Evolutionary conservation across 2,888 invertebrate species (phyloP), one percentile per base, ranked within the genome.

Genomic region (Polydrusus pterygomalis): DNA sequence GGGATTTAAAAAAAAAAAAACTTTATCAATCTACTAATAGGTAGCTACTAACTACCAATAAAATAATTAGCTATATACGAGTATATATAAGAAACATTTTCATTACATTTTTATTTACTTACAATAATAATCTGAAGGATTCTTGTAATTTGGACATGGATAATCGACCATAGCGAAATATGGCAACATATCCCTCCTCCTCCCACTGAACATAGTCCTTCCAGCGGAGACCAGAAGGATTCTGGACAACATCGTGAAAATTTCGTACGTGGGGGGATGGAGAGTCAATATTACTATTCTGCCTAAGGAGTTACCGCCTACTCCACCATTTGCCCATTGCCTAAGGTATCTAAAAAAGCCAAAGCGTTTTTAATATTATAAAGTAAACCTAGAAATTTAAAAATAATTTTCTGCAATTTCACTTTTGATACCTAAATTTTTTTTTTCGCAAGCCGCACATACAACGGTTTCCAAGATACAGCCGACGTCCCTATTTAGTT

Each of bases 61-160:
- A n/a, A n/a, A n/a, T n/a, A n/a, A n/a, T n/a, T n/a, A n/a, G n/a
- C n/a, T n/a, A n/a, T n/a, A n/a, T n/a, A n/a, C n/a, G n/a, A n/a
- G n/a, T n/a, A n/a, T n/a, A n/a, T n/a, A n/a, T n/a, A n/a, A 15
- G 25, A 25, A 3, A 25, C 25, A 3, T 25, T 5, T 25, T 25
- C 25, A 3, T 5, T 25, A 25, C 1, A 25, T 3, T 25, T 1
- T 30, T 56, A 30, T 0, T 5, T 34, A 91, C 94, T 92, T 89
- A 96, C 96, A 90, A 86, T 98, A 98, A 87, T 98, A 98, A 89
- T 98, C 98, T 0, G 97, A 97, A 64, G 97, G 97, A 86, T 98
- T 98, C 88, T 98, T 98, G 87, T 95, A 97, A 0, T 97, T 95
- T 13, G 98, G 98, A 87, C 97, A 98, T 1, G 97, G 97, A 89